Percentiles rank a stretch among this genome's conserved stretches.
phyloP scores from a whole-genome alignment of 2,888 invertebrate genomes.

The Zaprionus obscuricornis region DNA sequence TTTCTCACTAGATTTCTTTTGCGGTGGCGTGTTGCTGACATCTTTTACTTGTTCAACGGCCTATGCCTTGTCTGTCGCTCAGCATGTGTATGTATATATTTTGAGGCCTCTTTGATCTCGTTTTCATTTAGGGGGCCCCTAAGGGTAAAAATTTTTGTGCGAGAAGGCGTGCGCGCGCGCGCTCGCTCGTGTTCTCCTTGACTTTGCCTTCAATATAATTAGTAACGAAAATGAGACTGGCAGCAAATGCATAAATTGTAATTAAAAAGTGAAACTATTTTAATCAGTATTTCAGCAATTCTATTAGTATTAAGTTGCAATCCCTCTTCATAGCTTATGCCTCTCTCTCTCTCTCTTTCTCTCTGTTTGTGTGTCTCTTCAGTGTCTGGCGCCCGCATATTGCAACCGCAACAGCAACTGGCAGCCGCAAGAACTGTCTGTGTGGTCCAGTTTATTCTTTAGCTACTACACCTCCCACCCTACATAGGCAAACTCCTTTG shows the following conservation, averaged over 20 bases:
- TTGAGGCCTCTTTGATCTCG: conserved; percentile 64
- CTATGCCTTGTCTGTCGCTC: not conserved
- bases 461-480: no score
- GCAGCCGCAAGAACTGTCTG: conserved; percentile 21
- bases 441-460: conserved; percentile 53
- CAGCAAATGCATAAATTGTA: conserved; percentile 65
- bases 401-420: not conserved
- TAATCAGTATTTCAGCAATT: conserved; percentile 75
- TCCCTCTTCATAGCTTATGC: no score
- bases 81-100: conserved; percentile 9
- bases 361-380: not conserved
- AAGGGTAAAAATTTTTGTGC: no score
- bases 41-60: conserved; percentile 40
- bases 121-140: conserved; percentile 33
- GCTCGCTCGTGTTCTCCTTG: no score
- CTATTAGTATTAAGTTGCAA: conserved; percentile 49
- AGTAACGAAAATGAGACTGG: conserved; percentile 50
- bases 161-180: not conserved
- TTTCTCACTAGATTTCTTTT: conserved; percentile 45
- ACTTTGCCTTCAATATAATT: conserved; percentile 56
- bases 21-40: conserved; percentile 44
- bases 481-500: no score
- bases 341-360: no score
- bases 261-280: conserved; percentile 78
- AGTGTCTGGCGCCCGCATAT: conserved; percentile 58